Conservation (phyloP, 1,140 invertebrate species). For the Thalassaphorura encarpata region DNA sequence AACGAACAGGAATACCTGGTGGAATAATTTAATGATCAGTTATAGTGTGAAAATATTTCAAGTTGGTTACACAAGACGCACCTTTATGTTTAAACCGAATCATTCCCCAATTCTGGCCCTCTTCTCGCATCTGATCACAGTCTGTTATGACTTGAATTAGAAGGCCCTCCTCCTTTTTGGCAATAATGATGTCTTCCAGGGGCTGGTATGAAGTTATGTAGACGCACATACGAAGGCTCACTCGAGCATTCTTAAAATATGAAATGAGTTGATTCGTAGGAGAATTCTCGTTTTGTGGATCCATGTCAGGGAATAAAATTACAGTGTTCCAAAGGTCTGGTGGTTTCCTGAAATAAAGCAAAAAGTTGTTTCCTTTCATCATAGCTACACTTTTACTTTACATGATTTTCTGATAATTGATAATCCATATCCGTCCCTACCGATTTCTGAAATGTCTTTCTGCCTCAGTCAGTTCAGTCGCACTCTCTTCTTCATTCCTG, state of each 20-base stretch:
- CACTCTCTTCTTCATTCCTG: too few species aligned
- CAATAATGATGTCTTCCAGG: conserved; percentile 6
- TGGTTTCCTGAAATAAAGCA: too few species aligned
- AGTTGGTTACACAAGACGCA: background rate
- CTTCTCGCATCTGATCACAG: conserved; percentile 13
- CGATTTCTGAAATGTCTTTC: too few species aligned
- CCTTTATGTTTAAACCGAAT: background rate
- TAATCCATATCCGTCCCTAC: too few species aligned
- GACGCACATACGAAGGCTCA: conserved; percentile 16
- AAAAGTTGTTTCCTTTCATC: too few species aligned
- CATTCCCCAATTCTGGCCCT: conserved; percentile 11
- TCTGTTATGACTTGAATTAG: conserved; percentile 22
- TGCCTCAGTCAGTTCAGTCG: too few species aligned
- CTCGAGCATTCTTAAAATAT: conserved; percentile 15
- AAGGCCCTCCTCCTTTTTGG: conserved; percentile 10
- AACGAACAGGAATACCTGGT: conserved; percentile 7
- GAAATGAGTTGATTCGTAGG: conserved; percentile 10
- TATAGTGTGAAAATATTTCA: background rate
- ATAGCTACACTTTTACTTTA: too few species aligned
- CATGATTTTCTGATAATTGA: too few species aligned
- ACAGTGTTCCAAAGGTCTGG: conserved; percentile 18
- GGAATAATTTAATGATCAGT: background rate
- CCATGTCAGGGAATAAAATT: conserved; percentile 18
- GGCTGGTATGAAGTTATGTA: conserved; percentile 6
- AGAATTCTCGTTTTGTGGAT: background rate